phyloP scores from a whole-genome alignment of 2,888 invertebrate genomes.

The Hirtodrosophila confusa region DNA sequence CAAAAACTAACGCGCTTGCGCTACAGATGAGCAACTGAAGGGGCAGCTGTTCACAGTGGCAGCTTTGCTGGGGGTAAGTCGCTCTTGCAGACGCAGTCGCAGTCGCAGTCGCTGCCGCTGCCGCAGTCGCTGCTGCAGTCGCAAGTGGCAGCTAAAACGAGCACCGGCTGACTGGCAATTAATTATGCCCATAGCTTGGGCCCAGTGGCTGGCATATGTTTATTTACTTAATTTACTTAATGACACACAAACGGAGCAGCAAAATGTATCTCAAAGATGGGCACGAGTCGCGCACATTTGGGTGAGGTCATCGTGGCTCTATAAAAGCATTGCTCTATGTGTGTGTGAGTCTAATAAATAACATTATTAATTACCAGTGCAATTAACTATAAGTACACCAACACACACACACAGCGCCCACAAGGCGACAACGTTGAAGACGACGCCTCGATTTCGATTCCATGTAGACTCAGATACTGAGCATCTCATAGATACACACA shows the following conservation, averaged over 20 bases:
- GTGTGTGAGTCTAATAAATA: slow-evolving; percentile 73
- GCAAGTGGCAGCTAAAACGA: slow-evolving; percentile 46
- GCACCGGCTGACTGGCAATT: slow-evolving; percentile 79
- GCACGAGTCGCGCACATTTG: slow-evolving; percentile 68
- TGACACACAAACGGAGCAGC: slow-evolving; percentile 63
- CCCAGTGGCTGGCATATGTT: slow-evolving; percentile 76
- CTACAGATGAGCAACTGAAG: slow-evolving; percentile 49
- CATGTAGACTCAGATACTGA: slow-evolving; percentile 15
- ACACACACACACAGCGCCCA: slow-evolving; percentile 34
- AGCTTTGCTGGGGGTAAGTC: slow-evolving; percentile 40
- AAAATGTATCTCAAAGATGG: slow-evolving; percentile 56
- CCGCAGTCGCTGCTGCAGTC: too few species aligned
- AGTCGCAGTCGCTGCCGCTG: neutral
- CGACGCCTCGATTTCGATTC: slow-evolving; percentile 41
- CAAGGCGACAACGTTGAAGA: slow-evolving; percentile 35
- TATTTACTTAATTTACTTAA: slow-evolving; percentile 82
- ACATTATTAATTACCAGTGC: slow-evolving; percentile 80
- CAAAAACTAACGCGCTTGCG: slow-evolving; percentile 80
- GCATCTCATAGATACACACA: slow-evolving; percentile 15
- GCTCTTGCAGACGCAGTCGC: neutral
- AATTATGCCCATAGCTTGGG: slow-evolving; percentile 68
- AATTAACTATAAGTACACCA: slow-evolving; percentile 78
- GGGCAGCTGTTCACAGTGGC: slow-evolving; percentile 31
- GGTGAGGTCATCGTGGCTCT: slow-evolving; percentile 78
- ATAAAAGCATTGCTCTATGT: slow-evolving; percentile 30